phyloP scores from a whole-genome alignment of 2,113 vertebrate species.

The Clarias magur region DNA sequence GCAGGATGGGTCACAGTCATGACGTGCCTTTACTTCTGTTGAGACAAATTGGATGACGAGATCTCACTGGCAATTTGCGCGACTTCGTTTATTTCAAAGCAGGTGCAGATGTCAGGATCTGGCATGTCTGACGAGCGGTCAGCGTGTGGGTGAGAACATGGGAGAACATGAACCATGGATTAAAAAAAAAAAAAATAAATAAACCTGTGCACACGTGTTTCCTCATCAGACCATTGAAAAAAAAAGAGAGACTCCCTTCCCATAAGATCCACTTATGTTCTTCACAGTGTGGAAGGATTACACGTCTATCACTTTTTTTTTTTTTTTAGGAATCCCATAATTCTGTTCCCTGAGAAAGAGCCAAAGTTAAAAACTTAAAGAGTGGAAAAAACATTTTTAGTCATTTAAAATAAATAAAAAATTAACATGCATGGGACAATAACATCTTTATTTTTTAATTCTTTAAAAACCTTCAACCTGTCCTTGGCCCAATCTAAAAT shows the following conservation, averaged over 20 bases:
- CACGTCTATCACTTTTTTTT: neutral
- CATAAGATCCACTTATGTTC: neutral
- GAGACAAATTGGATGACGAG: constrained; percentile 50
- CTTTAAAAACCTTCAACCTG: too few species aligned
- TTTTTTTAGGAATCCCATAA: neutral
- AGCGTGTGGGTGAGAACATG: neutral
- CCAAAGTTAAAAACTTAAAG: neutral
- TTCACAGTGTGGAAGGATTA: neutral
- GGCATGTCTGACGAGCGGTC: neutral
- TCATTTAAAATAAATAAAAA: neutral
- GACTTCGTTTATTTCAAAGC: constrained; percentile 57
- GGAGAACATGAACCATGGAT: neutral
- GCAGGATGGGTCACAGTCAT: constrained; percentile 38
- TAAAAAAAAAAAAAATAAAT: neutral
- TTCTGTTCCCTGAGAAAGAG: neutral
- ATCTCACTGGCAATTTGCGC: constrained; percentile 4
- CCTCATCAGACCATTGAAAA: neutral
- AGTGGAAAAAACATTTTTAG: neutral
- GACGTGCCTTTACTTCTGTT: constrained; percentile 42
- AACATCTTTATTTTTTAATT: too few species aligned
- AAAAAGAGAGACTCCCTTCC: neutral
- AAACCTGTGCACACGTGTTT: neutral
- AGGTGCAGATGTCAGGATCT: neutral
- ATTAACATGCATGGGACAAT: too few species aligned
- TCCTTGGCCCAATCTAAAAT: too few species aligned